Base-by-base conservation (phyloP, 2,797 vertebrate species). In the Sphenopsis melanotis region DNA sequence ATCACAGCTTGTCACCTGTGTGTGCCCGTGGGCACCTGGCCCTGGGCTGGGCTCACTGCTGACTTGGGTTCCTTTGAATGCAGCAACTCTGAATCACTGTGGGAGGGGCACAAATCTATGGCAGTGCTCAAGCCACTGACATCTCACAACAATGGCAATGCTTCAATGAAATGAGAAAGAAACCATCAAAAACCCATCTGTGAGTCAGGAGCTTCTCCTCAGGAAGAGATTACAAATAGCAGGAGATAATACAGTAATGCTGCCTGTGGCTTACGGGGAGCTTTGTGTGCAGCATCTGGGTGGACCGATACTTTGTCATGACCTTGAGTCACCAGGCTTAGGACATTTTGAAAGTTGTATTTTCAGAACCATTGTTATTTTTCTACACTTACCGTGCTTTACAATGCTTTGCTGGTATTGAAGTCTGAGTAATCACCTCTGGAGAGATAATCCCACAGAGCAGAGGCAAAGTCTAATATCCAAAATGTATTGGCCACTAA, bases 171-270 rank as follows among this genome's bases (percentile, higher is more conserved):
- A 66, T 68, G 64, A 83, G 59, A 94, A 77, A 86, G 46, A 79
- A 81, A 83, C 34, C 19, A 46, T 46, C 34, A 82, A 81, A 94
- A 94, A 52, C 36, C 59, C 52, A 21, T 61, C 65, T 82, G 42
- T 61, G 81, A 92, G 69, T 85, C 77, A 70, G 55, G 65, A 66
- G 56, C 36, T 50, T 78, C 39, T 5, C 3, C 80, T 59, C 65
- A 90, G 91, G 82, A 89, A 69, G 56, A 90, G 83, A 80, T 93
- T 87, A 86, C 72, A 39, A 65, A 63, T 11, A 83, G 30, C 91
- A 87, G 76, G 46, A 89, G 82, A 52, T 78, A 85, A 94, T 88
- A 27, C 42, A 93, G 49, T 87, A 86, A 86, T 81, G 68, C 70
- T 94, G 83, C 66, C 66, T 20, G 13, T 63, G 61, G 68, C 66